Evolutionary conservation across 2,797 vertebrate species (phyloP), one percentile per base, ranked within the genome.

Genomic region (Scolopax rusticola): DNA sequence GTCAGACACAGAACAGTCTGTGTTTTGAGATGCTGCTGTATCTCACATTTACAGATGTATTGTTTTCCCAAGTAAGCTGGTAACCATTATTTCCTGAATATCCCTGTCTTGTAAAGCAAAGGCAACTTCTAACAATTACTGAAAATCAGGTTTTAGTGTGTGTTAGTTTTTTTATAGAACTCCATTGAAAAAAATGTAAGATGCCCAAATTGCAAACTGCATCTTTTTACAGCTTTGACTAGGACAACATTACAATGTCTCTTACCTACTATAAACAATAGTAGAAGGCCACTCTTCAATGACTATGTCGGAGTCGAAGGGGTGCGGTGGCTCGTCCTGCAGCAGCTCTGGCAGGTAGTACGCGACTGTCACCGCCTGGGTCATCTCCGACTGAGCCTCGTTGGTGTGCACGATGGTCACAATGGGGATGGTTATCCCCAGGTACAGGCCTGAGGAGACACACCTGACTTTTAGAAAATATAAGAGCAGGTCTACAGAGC

Each of bases 361-460:
- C 0, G 98, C 99, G 47, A 99, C 98, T 0, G 98, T 99, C 90
- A 99, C 98, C 0, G 97, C 95, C 24, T 94, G 95, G 0, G 95
- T 97, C 59, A 99, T 95, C 12, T 96, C 96, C 0, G 98, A 96
- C 3, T 96, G 98, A 11, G 78, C 94, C 70, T 98, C 98, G 3
- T 99, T 78, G 1, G 98, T 99, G 33, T 97, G 98, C 48, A 99
- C 97, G 53, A 99, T 97, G 11, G 99, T 99, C 89, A 99, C 95
- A 4, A 99, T 98, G 75, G 99, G 99, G 28, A 99, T 87, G 0
- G 99, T 99, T 98, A 99, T 98, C 15, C 99, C 99, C 91, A 99
- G 94, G 96, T 99, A 99, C 76, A 96, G 82, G 2, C 98, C 99
- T 99, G 80, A 5, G 93, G 82, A 90, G 56, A 36, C 83, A 92